These are phyloP conservation scores for Silurus asotus DNA, from an alignment of 2,113 vertebrate genomes.

Conservation along the genomic window DNA sequence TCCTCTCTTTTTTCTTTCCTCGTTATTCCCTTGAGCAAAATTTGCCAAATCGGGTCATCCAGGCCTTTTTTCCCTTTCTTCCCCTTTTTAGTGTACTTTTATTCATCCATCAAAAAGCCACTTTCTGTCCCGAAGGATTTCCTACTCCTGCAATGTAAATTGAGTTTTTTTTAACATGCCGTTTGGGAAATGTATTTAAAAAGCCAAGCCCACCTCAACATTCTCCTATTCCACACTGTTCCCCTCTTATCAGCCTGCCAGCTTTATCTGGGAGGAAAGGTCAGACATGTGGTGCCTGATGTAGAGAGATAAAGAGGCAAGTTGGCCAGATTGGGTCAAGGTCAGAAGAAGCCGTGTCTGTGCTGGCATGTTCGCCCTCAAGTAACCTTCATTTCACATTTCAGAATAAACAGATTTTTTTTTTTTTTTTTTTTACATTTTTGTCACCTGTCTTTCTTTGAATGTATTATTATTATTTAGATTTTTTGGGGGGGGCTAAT, in stretches of 20 bases:
- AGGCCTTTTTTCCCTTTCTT: constrained; percentile 38
- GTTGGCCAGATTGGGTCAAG: constrained; percentile 43
- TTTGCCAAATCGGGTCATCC: constrained; percentile 57
- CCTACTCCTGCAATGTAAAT: constrained; percentile 49
- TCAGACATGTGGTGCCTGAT: constrained; percentile 41
- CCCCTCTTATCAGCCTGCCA: constrained; percentile 36
- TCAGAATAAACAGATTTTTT: constrained; percentile 58
- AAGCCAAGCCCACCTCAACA: constrained; percentile 20
- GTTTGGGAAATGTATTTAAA: constrained; percentile 50
- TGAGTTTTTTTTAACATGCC: constrained; percentile 29
- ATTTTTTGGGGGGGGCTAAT: background rate
- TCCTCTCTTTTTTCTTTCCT: constrained; percentile 26
- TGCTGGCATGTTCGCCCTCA: constrained; percentile 5
- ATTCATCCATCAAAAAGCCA: constrained; percentile 56
- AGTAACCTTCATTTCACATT: constrained; percentile 17
- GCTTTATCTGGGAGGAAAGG: constrained; percentile 49
- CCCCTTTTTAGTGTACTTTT: constrained; percentile 39
- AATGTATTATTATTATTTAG: background rate
- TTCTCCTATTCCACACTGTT: constrained; percentile 11
- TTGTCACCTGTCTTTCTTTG: background rate
- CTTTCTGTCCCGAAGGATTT: constrained; percentile 43
- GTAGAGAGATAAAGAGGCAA: constrained; percentile 40
- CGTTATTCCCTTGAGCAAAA: constrained; percentile 50
- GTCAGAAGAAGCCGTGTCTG: constrained; percentile 31
- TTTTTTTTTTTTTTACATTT: constrained; percentile 24